phyloP scores from a whole-genome alignment of 2,797 vertebrate species.

The Mormyrus proboscirostris region DNA sequence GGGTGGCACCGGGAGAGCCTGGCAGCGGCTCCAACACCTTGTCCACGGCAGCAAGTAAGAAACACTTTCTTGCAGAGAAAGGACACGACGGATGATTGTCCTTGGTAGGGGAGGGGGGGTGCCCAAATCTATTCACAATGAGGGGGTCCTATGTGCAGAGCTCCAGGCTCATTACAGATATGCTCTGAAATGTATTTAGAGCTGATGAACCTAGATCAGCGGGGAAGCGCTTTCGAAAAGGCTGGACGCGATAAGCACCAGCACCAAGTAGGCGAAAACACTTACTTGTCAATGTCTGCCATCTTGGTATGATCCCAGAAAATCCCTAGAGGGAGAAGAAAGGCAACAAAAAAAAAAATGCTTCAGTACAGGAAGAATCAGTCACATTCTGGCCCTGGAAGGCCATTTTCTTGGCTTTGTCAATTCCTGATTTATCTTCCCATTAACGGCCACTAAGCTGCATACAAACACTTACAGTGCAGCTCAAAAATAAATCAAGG shows the following conservation, averaged over 20 bases:
- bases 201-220: background rate
- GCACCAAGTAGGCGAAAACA: slow-evolving; percentile 30
- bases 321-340: slow-evolving; percentile 52
- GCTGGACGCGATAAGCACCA: background rate
- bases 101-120: background rate
- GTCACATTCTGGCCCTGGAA: background rate
- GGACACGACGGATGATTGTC: background rate
- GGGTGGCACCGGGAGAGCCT: background rate
- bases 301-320: slow-evolving; percentile 63
- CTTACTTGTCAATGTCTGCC: slow-evolving; percentile 98
- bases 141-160: background rate
- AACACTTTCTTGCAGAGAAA: background rate
- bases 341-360: background rate
- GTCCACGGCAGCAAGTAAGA: background rate
- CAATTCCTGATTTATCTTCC: background rate
- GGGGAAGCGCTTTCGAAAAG: background rate
- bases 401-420: background rate
- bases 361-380: background rate
- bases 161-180: background rate
- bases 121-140: background rate
- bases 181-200: background rate
- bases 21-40: background rate
- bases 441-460: background rate
- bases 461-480: background rate
- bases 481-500: background rate